Conservation (phyloP, 2,113 vertebrate species). For the Actenoides hombroni region DNA sequence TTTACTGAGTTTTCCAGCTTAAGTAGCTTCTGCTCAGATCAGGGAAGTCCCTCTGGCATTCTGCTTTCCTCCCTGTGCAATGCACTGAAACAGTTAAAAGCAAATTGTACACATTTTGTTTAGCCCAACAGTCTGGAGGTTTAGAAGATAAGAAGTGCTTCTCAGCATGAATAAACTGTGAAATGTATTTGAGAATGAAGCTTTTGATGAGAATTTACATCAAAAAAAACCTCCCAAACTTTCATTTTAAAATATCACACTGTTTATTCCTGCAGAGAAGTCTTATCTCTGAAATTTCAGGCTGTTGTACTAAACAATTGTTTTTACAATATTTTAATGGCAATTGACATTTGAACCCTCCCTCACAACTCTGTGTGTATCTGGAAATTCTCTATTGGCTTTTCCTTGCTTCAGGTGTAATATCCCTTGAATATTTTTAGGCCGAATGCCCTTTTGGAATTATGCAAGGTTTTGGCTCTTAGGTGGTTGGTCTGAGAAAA, state of each 20-base stretch:
- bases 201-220: not conserved
- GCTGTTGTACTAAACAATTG: not conserved
- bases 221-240: not conserved
- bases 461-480: not conserved
- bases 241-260: not conserved
- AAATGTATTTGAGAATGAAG: not conserved
- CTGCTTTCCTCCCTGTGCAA: not conserved
- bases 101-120: not conserved
- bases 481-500: not conserved
- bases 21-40: not conserved
- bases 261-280: not conserved
- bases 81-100: not conserved
- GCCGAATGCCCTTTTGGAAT: not conserved
- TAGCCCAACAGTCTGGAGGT: not conserved
- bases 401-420: not conserved
- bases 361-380: rapidly evolving
- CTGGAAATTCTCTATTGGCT: not conserved
- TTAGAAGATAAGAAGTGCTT: not conserved
- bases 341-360: not conserved
- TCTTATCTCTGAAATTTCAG: not conserved
- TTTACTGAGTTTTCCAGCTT: not conserved
- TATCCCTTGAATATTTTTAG: not conserved
- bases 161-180: not conserved
- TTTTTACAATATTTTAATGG: not conserved
- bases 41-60: not conserved